A percentile compares a stretch with the other conserved stretches of the same genome.
Conservation (phyloP, 2,888 invertebrate species). For the Rhopalosiphum nymphaeae region DNA sequence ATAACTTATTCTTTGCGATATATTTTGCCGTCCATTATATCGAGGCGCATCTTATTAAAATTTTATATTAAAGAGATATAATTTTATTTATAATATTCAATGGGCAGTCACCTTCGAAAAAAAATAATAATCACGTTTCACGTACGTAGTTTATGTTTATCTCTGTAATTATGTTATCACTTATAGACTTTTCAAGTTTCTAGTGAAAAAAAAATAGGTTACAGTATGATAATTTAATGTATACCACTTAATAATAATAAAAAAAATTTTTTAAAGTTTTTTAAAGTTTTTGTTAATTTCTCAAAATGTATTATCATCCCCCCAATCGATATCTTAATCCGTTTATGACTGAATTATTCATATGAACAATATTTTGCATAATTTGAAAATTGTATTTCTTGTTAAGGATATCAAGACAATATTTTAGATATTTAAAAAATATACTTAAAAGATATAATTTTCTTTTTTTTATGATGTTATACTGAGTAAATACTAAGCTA, state of each 20-base stretch:
- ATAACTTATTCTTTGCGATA: background rate
- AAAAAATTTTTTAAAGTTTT: background rate
- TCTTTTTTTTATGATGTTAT: background rate
- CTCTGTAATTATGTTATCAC: background rate
- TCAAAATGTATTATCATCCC: background rate
- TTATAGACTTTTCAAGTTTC: background rate
- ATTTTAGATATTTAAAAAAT: background rate
- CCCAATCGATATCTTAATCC: background rate
- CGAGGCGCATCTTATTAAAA: background rate
- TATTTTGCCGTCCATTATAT: conserved; percentile 6
- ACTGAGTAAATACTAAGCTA: background rate
- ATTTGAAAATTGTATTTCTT: background rate
- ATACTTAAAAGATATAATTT: background rate
- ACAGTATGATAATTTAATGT: background rate
- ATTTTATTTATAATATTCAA: background rate
- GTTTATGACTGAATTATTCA: background rate
- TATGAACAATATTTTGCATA: background rate
- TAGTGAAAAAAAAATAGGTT: conserved; percentile 22
- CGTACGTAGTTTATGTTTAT: background rate
- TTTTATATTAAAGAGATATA: background rate
- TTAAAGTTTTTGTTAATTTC: background rate
- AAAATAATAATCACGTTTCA: background rate
- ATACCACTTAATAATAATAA: background rate
- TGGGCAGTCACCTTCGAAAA: background rate
- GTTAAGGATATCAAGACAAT: background rate